A percentile compares a stretch with the other conserved stretches of the same genome.
phyloP scores from a whole-genome alignment of 2,888 invertebrate species.

The Trilocha varians region DNA sequence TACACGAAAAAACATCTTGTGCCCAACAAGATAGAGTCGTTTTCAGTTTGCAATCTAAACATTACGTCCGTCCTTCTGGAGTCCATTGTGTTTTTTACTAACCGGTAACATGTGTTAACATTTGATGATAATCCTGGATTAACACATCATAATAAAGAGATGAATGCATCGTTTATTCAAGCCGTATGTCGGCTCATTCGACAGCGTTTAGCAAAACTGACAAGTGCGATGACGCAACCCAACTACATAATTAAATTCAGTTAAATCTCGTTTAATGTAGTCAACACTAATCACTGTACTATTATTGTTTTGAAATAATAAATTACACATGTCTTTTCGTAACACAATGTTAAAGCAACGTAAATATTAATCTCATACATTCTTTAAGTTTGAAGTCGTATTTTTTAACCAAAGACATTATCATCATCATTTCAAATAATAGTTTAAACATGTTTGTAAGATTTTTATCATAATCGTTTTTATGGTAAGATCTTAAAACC shows the following conservation, averaged over 20 bases:
- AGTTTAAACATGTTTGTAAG: no score
- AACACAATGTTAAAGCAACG: no score
- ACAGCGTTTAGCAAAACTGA: constrained; percentile 48
- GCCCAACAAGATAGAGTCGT: constrained; percentile 22
- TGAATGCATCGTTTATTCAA: constrained; percentile 67
- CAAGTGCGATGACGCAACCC: constrained; percentile 60
- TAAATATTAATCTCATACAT: no score
- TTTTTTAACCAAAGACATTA: no score
- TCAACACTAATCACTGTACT: background rate
- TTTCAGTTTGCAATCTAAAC: constrained; percentile 17
- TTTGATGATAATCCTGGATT: constrained; percentile 72
- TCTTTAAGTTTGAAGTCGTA: no score
- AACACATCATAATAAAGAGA: constrained; percentile 73
- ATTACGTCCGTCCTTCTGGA: constrained; percentile 23
- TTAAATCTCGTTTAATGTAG: background rate
- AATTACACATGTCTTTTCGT: no score
- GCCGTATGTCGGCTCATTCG: constrained; percentile 63
- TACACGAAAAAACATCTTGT: constrained; percentile 31
- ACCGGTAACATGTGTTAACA: constrained; percentile 74
- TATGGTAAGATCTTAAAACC: no score
- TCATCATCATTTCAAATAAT: no score
- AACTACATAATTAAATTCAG: constrained; percentile 41
- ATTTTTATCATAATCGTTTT: no score
- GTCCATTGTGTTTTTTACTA: constrained; percentile 52
- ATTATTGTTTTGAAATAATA: no score